phyloP scores from a whole-genome alignment of 2,797 vertebrate genomes.

The Salmo trutta region DNA sequence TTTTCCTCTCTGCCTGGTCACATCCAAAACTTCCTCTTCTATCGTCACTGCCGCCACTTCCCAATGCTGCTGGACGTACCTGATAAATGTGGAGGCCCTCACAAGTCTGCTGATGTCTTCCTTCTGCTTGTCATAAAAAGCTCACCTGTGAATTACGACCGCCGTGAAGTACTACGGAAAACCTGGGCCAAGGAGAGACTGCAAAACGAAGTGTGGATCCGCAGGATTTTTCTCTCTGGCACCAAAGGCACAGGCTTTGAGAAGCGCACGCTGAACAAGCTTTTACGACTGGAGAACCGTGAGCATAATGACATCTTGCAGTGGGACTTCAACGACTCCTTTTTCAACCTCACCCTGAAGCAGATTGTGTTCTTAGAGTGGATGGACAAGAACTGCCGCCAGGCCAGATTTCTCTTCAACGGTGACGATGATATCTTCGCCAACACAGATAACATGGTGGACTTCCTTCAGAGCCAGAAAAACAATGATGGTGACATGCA shows the following conservation, averaged over 20 bases:
- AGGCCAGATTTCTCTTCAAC: constrained; percentile 77
- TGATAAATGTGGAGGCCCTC: constrained; percentile 71
- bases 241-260: constrained; percentile 15
- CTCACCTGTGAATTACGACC: constrained; percentile 77
- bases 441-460: constrained; percentile 78
- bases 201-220: constrained; percentile 60
- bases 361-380: constrained; percentile 84
- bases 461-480: constrained; percentile 56
- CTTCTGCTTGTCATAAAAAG: constrained; percentile 86
- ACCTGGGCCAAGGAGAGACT: constrained; percentile 82
- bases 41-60: constrained; percentile 79
- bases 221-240: constrained; percentile 79
- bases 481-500: constrained; percentile 64
- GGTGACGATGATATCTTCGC: constrained; percentile 85
- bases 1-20: constrained; percentile 65
- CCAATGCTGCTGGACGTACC: constrained; percentile 68
- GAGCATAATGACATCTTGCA: constrained; percentile 79
- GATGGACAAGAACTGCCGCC: constrained; percentile 73
- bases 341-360: constrained; percentile 89
- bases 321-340: constrained; percentile 83
- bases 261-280: constrained; percentile 64
- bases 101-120: constrained; percentile 67
- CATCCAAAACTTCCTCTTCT: constrained; percentile 77
- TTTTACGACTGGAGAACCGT: constrained; percentile 74
- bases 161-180: constrained; percentile 80